Evolutionary conservation across 2,797 vertebrate species (phyloP).

Genomic region (Eulemur rubriventer): DNA sequence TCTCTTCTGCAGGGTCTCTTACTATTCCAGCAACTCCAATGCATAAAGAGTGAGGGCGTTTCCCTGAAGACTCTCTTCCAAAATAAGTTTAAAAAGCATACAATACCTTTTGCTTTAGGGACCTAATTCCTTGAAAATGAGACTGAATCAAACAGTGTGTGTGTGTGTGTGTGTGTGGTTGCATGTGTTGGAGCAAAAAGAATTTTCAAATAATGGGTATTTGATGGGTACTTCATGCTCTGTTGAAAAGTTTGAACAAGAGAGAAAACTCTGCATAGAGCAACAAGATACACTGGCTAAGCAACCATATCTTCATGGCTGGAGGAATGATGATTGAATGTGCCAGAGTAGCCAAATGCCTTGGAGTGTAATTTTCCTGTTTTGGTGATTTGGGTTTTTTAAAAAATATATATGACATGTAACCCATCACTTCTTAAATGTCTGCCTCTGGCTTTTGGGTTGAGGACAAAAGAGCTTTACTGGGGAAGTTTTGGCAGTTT

Average conservation of each 20-base stretch:
- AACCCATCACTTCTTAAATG: background rate
- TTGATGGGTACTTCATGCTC: background rate
- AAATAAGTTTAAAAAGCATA: constrained; percentile 25
- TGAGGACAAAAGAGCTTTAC: background rate
- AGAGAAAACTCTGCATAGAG: background rate
- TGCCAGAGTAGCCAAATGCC: background rate
- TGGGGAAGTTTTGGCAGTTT: background rate
- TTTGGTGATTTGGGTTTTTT: background rate
- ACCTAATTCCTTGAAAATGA: background rate
- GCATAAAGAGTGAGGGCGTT: background rate
- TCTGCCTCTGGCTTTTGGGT: background rate
- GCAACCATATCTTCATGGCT: background rate
- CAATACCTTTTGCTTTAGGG: background rate
- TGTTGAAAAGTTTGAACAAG: constrained; percentile 16
- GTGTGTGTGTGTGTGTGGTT: background rate
- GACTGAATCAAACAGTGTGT: background rate
- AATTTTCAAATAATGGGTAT: background rate
- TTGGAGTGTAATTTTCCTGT: background rate
- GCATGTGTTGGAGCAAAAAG: background rate
- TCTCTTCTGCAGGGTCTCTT: background rate
- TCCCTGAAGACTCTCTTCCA: background rate
- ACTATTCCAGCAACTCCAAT: background rate
- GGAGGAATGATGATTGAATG: background rate
- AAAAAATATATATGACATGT: background rate
- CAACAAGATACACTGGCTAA: background rate